phyloP scores from a whole-genome alignment of 2,797 vertebrate species.

The Pempheris klunzingeri region DNA sequence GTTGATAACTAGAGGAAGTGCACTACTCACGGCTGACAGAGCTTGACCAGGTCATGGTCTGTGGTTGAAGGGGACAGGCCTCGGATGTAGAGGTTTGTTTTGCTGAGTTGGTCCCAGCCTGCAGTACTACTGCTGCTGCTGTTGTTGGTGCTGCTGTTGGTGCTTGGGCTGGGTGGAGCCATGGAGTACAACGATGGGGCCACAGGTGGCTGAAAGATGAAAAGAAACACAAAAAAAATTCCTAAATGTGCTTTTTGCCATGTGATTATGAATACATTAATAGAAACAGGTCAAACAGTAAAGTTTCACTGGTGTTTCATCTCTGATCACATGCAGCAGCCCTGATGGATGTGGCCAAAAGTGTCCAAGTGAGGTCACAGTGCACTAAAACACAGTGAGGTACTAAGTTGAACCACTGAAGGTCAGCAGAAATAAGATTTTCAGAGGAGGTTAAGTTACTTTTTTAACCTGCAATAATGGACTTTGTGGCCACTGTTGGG shows the following conservation, averaged over 20 bases:
- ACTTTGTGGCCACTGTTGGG: neutral
- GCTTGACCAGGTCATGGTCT: conserved; percentile 98
- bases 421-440: neutral
- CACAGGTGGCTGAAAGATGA: conserved; percentile 88
- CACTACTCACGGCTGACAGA: conserved; percentile 97
- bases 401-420: neutral
- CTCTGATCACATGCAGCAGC: neutral
- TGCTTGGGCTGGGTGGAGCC: conserved; percentile 98
- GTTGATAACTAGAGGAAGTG: conserved; percentile 64
- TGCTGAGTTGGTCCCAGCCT: conserved; percentile 99
- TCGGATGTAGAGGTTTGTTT: conserved; percentile 99
- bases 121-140: conserved; percentile 94
- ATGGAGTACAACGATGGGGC: conserved; percentile 91
- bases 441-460: neutral
- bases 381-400: neutral
- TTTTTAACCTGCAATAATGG: neutral
- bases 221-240: conserved; percentile 48
- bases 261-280: neutral
- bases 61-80: conserved; percentile 96
- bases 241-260: neutral
- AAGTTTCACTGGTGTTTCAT: neutral
- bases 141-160: conserved; percentile 97
- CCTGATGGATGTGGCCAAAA: neutral
- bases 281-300: no score
- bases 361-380: neutral